Percentiles rank a stretch among this genome's conserved stretches.
These are phyloP conservation scores for Circaetus cinerascens DNA, from an alignment of 2,113 vertebrate species.

Conservation along the genomic window DNA sequence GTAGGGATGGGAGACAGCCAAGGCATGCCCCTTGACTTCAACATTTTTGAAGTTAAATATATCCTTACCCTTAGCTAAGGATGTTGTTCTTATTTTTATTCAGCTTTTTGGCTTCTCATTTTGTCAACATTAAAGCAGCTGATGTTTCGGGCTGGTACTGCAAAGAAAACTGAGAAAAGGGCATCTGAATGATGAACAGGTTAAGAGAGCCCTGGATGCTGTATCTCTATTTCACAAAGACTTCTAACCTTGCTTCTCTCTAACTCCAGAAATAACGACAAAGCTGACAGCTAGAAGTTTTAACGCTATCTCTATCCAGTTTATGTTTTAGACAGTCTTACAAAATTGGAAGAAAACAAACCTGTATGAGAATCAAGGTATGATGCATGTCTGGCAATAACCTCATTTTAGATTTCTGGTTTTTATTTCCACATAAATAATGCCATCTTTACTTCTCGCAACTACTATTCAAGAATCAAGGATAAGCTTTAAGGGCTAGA, in stretches of 20 bases:
- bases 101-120: background rate
- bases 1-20: background rate
- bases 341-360: background rate
- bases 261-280: background rate
- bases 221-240: background rate
- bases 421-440: background rate
- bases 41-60: background rate
- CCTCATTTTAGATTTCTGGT: background rate
- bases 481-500: background rate
- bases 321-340: background rate
- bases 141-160: background rate
- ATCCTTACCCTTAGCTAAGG: background rate
- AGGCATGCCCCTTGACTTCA: background rate
- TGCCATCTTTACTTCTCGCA: background rate
- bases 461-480: background rate
- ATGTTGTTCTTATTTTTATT: background rate
- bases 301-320: background rate
- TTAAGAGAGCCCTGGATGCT: background rate
- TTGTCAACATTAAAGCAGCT: background rate
- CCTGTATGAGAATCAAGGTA: background rate
- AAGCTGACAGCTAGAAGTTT: background rate
- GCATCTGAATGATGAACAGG: background rate
- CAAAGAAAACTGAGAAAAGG: background rate
- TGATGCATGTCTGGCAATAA: rapidly evolving
- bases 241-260: background rate